Conservation (phyloP, 37 sponge, comb jelly and placozoan genomes). For the Diacarnus erythraeanus region DNA sequence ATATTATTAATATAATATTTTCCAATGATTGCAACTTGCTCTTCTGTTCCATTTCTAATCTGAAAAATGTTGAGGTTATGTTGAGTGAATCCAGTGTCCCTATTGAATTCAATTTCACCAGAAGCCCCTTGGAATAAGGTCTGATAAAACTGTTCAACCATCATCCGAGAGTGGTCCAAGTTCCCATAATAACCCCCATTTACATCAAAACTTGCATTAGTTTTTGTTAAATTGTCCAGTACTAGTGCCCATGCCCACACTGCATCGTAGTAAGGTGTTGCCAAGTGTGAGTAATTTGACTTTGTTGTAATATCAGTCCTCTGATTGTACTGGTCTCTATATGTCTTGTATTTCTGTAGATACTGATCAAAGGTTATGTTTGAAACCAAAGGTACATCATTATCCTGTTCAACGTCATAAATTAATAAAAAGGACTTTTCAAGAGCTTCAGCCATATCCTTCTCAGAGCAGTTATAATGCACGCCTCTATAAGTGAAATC, state of each 20-base stretch:
- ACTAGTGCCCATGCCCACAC: conserved; percentile 36
- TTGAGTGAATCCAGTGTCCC: background rate
- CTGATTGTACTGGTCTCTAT: background rate
- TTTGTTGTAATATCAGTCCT: background rate
- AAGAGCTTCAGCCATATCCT: background rate
- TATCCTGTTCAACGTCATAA: background rate
- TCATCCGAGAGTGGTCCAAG: background rate
- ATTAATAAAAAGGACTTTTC: background rate
- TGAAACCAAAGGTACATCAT: background rate
- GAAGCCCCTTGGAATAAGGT: conserved; percentile 12
- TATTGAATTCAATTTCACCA: background rate
- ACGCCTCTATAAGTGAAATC: background rate
- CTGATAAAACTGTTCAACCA: conserved; percentile 8
- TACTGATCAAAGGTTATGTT: background rate
- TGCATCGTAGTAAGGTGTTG: conserved; percentile 14
- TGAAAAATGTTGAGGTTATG: background rate
- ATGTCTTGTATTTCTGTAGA: background rate
- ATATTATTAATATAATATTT: background rate
- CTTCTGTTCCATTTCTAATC: background rate
- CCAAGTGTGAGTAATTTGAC: background rate
- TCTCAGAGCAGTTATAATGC: background rate
- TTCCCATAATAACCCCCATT: background rate
- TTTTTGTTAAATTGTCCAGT: conserved; percentile 16
- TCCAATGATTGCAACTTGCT: background rate
- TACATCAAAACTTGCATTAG: no score